Evolutionary conservation across 2,888 invertebrate genomes (phyloP).

Genomic region (Drosophila ustulata): DNA sequence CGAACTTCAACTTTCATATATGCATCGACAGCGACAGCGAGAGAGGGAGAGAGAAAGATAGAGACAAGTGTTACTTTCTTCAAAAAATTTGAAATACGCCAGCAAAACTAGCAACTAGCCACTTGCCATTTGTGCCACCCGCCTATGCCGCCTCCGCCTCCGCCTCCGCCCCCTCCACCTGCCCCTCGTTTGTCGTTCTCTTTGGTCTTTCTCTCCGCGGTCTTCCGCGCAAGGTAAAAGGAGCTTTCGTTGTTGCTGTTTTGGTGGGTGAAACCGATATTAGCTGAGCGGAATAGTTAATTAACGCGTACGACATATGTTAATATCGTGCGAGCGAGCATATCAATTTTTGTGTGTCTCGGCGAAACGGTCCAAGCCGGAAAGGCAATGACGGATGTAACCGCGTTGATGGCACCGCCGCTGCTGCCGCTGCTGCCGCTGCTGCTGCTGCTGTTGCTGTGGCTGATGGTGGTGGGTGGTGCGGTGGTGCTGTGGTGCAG

Average conservation of each 20-base stretch:
- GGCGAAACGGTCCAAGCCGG: constrained; percentile 46
- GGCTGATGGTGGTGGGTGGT: neutral
- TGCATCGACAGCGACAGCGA: neutral
- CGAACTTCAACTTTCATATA: constrained; percentile 62
- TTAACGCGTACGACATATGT: constrained; percentile 73
- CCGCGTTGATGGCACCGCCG: constrained; percentile 11
- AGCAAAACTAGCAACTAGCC: constrained; percentile 3
- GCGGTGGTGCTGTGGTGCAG: neutral
- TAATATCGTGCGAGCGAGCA: constrained; percentile 47
- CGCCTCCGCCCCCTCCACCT: neutral
- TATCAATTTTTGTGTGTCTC: constrained; percentile 8
- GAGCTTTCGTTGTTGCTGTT: constrained; percentile 62
- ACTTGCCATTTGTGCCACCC: constrained; percentile 27
- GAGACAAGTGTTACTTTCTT: constrained; percentile 61
- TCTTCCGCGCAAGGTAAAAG: constrained; percentile 51
- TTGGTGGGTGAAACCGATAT: constrained; percentile 82
- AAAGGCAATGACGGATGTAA: constrained; percentile 56
- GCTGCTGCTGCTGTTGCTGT: neutral
- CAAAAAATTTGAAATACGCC: constrained; percentile 66
- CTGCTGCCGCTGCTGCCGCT: neutral
- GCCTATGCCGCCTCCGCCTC: constrained; percentile 10
- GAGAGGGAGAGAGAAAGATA: neutral
- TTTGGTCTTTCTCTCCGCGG: neutral
- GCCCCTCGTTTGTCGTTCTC: neutral
- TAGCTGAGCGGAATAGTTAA: constrained; percentile 83